Base-by-base conservation (phyloP, 2,113 vertebrate genomes). In the Leptobrachium leishanense region DNA sequence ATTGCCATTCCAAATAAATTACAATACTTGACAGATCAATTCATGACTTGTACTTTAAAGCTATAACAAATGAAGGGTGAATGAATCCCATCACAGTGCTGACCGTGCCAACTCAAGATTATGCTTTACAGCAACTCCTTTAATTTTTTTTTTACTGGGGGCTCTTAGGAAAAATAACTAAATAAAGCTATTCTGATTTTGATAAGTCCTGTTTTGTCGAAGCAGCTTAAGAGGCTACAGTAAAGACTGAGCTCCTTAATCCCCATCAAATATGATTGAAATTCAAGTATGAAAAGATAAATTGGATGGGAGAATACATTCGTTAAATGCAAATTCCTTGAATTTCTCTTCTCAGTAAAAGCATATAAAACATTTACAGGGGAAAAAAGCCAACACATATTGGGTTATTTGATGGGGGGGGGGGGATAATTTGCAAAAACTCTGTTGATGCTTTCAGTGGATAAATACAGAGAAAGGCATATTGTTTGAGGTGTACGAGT, bases 131-230 rank as follows among this genome's bases (percentile, higher is more conserved):
- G 76, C 77, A 79, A 65, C 67, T 84, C 68, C 76, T 76, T 79
- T 80, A 62, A 8, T 76, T 85, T 85, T 76, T 85, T 85, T 74
- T 83, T 82, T 82, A 82, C 81, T 64, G 76, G 20, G 20, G 20
- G 55, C 73, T 86, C 82, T 81, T 46, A 72, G 72, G 84, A 81
- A 85, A 77, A 76, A 82, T 15, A 68, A 31, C 20, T 31, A 67
- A 71, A 3, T 1, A 74, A 68, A 83, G 85, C 79, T 77, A 82
- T 85, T 82, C 86, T 83, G 72, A 42, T 67, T 72, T 43, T 31
- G 20, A 31, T 31, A 31, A 31, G 20, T 31, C 20, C 20, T 31
- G 20, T 31, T 53, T 40, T 65, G 69, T 8, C 65, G 78, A 73
- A 85, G 77, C 75, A 77, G 73, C 79, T 83, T 74, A 72, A 72